These are phyloP conservation scores for Falcunculus frontatus DNA, from an alignment of 2,113 vertebrate species.

Conservation along the genomic window DNA sequence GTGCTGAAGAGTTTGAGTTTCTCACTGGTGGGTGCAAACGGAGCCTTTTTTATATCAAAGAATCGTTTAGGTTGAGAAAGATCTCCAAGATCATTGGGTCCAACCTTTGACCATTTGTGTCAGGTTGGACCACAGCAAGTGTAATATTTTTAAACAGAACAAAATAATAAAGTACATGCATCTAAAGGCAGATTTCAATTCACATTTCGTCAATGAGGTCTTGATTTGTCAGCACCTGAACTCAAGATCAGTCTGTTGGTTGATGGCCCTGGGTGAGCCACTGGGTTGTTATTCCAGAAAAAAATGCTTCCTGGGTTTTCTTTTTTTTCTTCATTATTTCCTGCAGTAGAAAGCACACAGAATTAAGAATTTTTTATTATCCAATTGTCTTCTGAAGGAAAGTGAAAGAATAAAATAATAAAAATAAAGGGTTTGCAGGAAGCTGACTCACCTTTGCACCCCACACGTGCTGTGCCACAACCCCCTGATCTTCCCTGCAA, in stretches of 20 bases:
- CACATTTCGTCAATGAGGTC: background rate
- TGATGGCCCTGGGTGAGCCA: background rate
- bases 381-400: background rate
- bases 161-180: background rate
- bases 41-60: background rate
- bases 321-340: background rate
- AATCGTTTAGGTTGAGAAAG: background rate
- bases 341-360: background rate
- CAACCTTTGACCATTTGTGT: background rate
- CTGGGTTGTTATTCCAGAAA: background rate
- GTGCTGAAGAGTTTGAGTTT: background rate
- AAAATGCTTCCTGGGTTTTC: background rate
- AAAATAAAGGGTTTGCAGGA: background rate
- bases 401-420: background rate
- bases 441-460: background rate
- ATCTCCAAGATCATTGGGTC: background rate
- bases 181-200: background rate
- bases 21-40: background rate
- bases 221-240: background rate
- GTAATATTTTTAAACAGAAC: background rate
- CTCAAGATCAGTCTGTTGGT: background rate
- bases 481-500: background rate
- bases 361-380: background rate
- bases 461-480: rapidly evolving
- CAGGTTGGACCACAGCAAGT: background rate